Evolutionary conservation across 2,797 vertebrate species (phyloP), one percentile per base, ranked within the genome.

Genomic region (Protosalanx chinensis): DNA sequence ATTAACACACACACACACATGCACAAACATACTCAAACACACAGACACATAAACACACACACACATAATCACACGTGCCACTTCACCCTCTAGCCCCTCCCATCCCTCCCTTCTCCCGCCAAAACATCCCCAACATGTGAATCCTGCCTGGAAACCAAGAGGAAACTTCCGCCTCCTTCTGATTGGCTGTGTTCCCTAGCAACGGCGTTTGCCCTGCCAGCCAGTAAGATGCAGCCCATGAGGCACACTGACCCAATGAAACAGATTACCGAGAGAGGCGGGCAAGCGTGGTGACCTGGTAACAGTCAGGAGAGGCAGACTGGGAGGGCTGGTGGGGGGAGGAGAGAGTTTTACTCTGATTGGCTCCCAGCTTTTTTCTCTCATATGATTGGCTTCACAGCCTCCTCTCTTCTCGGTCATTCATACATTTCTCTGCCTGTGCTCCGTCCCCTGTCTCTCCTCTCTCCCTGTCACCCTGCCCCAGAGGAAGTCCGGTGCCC

Each of bases 261-360:
- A 89, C 87, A 84, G 85, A 86, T 88, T 85, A 88, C 86, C 88
- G 72, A 75, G 86, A 86, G 84, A 85, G 62, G 70, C 76, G 82
- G 90, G 91, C 90, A 92, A 88, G 88, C 90, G 89, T 90, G 87
- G 85, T 90, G 91, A 93, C 93, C 92, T 93, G 92, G 93, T 93
- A 93, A 94, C 93, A 93, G 91, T 88, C 89, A 87, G 85, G 81
- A 90, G 86, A 83, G 88, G 87, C 88, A 88, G 85, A 89, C 89
- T 87, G 85, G 74, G 80, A 87, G 86, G 87, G n/a, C 70, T 62
- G 61, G 61, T 41, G 63, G 63, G 63, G n/a, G 63, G 59, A 23
- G 20, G 63, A 41, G 60, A 75, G 61, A 68, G 49, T 65, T 76
- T 61, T 13, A 37, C 71, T n/a, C 65, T 18, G 69, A 91, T 90